Conservation (phyloP, 2,888 invertebrate species). For the Synanthedon andrenaeformis region DNA sequence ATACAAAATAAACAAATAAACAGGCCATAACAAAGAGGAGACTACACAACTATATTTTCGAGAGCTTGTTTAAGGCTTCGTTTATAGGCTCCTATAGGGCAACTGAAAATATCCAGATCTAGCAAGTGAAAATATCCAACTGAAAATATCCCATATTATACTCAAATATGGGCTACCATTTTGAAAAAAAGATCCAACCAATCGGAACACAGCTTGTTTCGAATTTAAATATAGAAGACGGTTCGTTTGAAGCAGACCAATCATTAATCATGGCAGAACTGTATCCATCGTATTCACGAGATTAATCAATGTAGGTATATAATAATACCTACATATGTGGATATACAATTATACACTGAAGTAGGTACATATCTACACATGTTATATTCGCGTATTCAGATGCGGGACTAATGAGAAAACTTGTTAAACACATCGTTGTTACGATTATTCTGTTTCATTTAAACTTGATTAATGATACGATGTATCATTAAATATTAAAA, state of each 20-base stretch:
- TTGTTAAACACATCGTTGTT: not conserved
- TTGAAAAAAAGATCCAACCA: constrained; percentile 48
- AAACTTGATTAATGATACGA: not conserved
- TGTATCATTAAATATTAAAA: not conserved
- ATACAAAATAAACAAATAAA: no score
- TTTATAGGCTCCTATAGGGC: no score
- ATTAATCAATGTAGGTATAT: constrained; percentile 1
- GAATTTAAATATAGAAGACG: constrained; percentile 51
- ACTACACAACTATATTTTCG: no score
- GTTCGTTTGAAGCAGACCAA: constrained; percentile 10
- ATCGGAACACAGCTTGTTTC: constrained; percentile 27
- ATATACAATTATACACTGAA: not conserved
- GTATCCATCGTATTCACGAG: constrained; percentile 14
- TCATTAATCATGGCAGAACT: constrained; percentile 50
- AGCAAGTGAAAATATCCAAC: no score
- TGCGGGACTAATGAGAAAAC: not conserved
- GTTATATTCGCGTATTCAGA: not conserved
- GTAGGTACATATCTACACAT: not conserved
- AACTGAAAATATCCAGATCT: no score
- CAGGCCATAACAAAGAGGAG: no score
- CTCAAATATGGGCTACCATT: constrained; percentile 58
- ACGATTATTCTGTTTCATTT: not conserved
- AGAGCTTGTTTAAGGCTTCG: no score
- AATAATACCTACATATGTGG: not conserved
- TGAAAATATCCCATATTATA: no score